Evolutionary conservation across 2,888 invertebrate species (phyloP).

Genomic region (Tromatobia lineatoria): DNA sequence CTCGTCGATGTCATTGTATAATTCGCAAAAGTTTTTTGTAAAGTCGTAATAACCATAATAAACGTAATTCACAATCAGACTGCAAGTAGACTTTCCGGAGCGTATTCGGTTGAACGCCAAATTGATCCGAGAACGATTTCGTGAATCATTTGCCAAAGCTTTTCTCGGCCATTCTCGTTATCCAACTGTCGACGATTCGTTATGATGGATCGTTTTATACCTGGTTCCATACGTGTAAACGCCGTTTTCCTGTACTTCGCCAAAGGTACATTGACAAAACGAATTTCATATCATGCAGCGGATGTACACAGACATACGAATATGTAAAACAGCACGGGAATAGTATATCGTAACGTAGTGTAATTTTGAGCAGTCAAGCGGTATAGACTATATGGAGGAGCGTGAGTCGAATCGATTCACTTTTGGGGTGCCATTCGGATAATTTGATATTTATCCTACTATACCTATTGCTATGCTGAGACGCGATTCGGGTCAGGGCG

Average conservation of each 20-base stretch:
- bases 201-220: conserved; percentile 40
- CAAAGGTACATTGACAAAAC: conserved; percentile 1
- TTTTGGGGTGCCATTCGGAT: conserved; percentile 62
- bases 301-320: conserved; percentile 54
- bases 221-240: conserved; percentile 25
- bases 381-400: conserved; percentile 7
- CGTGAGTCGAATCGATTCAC: conserved; percentile 62
- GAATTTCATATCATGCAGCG: conserved; percentile 46
- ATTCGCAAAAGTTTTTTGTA: too few relatives aligned
- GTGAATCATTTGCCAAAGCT: conserved; percentile 37
- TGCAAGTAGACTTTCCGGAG: conserved; percentile 29
- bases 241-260: conserved; percentile 16
- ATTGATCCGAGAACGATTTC: conserved; percentile 58
- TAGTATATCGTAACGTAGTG: neutral
- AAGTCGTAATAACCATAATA: conserved; percentile 10
- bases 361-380: conserved; percentile 7
- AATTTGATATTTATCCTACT: conserved; percentile 64
- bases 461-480: conserved; percentile 23
- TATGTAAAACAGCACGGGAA: conserved; percentile 50
- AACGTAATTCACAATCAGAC: conserved; percentile 64
- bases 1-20: too few relatives aligned
- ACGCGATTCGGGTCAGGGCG: conserved; percentile 45
- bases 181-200: conserved; percentile 22
- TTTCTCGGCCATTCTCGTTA: conserved; percentile 27
- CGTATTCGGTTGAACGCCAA: conserved; percentile 34